Conservation (phyloP, 2,888 invertebrate genomes). For the Drosophila austrosaltans region DNA sequence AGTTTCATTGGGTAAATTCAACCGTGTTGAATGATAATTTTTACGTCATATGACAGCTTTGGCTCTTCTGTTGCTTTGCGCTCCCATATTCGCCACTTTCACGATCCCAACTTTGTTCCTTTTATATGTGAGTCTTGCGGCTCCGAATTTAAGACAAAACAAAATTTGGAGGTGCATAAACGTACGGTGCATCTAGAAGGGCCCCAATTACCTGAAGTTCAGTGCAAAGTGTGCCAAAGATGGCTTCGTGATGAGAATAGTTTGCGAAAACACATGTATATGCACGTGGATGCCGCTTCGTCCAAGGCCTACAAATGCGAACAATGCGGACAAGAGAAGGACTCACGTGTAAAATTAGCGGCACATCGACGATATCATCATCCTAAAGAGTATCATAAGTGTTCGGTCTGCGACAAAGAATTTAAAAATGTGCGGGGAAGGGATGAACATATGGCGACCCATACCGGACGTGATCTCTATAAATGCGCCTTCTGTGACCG, state of each 20-base stretch:
- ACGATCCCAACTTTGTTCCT: slow-evolving; percentile 47
- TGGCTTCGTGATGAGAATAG: slow-evolving; percentile 50
- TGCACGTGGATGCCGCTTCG: slow-evolving; percentile 45
- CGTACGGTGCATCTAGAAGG: slow-evolving; percentile 46
- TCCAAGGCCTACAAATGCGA: slow-evolving; percentile 41
- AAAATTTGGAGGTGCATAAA: slow-evolving; percentile 48
- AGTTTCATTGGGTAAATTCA: slow-evolving; percentile 4
- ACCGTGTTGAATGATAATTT: background rate
- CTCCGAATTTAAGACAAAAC: slow-evolving; percentile 52
- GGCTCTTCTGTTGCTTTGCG: slow-evolving; percentile 49
- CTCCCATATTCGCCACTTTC: slow-evolving; percentile 46
- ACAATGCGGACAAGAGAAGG: slow-evolving; percentile 46
- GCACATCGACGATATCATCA: slow-evolving; percentile 52
- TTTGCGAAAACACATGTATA: slow-evolving; percentile 47
- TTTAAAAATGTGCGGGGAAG: slow-evolving; percentile 46
- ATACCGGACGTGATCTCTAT: slow-evolving; percentile 78
- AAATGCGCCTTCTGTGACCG: slow-evolving; percentile 78
- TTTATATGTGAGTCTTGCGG: slow-evolving; percentile 53
- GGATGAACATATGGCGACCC: slow-evolving; percentile 79
- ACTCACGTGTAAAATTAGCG: slow-evolving; percentile 42
- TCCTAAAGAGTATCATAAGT: slow-evolving; percentile 46
- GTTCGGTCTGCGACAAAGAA: slow-evolving; percentile 49
- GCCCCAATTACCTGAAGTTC: slow-evolving; percentile 47
- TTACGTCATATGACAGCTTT: slow-evolving; percentile 23
- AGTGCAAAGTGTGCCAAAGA: slow-evolving; percentile 47